Evolutionary conservation across 1,140 invertebrate genomes (phyloP), one percentile per base, ranked within the genome.

Genomic region (Cephus cinctus): DNA sequence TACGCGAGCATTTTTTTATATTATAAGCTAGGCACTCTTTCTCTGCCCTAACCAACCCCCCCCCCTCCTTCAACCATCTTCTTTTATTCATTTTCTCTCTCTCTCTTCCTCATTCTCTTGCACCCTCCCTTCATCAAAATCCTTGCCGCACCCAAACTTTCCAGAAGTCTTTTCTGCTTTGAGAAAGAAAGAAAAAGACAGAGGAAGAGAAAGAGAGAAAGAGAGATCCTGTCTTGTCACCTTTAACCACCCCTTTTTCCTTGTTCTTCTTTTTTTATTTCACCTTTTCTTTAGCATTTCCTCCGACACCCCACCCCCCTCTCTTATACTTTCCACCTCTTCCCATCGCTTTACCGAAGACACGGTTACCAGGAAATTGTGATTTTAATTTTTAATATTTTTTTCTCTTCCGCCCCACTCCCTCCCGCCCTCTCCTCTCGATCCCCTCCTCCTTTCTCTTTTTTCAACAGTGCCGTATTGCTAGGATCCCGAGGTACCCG

Each of bases 301-400:
- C 27, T 30, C 27, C 8, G 27, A 27, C 25, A 6, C 8, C 25
- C 27, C 27, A 11, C 27, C 12, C 27, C 9, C 27, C 12, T 30
- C 27, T 2, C 27, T 30, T 30, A n/a, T n/a, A n/a, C n/a, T n/a
- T n/a, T n/a, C n/a, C n/a, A n/a, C n/a, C n/a, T n/a, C n/a, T n/a
- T n/a, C n/a, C n/a, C n/a, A n/a, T n/a, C n/a, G n/a, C n/a, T n/a
- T n/a, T n/a, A n/a, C n/a, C n/a, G n/a, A n/a, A n/a, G n/a, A n/a
- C 11, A 16, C 9, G 16, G 50, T 52, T 30, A 42, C 40, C 39
- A 35, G 47, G 53, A 59, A 57, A 62, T 64, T 62, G 61, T 49
- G 48, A 63, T 54, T 55, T 64, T 57, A 64, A 64, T 64, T 60
- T 64, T 62, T 62, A 53, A 62, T 62, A 47, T n/a, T n/a, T 44